Conservation (phyloP, 1,140 invertebrate genomes). For the Polypedilum pembai region DNA sequence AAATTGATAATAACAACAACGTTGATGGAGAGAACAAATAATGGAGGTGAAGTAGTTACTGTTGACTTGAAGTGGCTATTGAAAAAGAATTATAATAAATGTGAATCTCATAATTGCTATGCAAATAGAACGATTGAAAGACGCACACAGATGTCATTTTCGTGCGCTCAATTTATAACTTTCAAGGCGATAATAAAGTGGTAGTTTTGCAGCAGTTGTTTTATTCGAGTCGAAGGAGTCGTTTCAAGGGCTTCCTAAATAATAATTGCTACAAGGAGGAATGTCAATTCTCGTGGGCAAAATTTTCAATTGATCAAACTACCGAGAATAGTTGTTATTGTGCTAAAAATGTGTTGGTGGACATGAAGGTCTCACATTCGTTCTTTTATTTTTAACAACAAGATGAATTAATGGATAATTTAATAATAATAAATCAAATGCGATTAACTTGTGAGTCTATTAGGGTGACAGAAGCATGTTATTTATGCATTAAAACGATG, state of each 20-base stretch:
- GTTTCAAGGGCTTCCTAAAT: conserved; percentile 11
- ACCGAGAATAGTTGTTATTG: neutral
- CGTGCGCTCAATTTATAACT: neutral
- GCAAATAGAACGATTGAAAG: neutral
- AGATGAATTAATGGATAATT: conserved; percentile 26
- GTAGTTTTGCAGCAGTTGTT: neutral
- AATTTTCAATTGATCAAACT: neutral
- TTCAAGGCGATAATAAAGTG: neutral
- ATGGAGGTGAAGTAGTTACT: neutral
- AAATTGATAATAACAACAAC: too few species aligned
- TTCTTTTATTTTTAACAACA: neutral
- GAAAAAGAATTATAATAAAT: too few species aligned
- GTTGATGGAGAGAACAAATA: neutral
- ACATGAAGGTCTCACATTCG: neutral
- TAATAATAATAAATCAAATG: conserved; percentile 23
- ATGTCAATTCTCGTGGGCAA: neutral
- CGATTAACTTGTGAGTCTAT: conserved; percentile 8
- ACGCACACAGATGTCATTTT: neutral
- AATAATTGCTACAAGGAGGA: neutral
- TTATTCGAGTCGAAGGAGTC: neutral
- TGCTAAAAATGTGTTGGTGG: conserved; percentile 21
- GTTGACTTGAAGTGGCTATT: too few species aligned
- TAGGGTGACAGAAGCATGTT: neutral
- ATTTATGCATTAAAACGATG: neutral
- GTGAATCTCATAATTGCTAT: neutral